phyloP scores from a whole-genome alignment of 2,888 invertebrate genomes.

The Lithophane ornitopus region DNA sequence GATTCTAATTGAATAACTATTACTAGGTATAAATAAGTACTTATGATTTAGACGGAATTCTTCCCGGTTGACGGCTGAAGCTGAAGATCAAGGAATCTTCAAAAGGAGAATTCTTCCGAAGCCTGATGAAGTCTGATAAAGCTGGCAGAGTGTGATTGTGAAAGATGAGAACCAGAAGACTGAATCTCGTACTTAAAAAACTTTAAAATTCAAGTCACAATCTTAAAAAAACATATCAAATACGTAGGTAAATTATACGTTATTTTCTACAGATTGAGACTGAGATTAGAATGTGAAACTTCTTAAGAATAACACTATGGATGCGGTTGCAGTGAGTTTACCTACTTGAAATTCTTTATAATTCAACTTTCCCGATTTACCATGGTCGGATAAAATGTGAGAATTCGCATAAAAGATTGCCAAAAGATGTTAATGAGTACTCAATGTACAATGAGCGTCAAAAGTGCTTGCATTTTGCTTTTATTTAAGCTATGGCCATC shows the following conservation, averaged over 20 bases:
- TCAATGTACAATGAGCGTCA: not conserved
- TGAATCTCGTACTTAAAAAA: not conserved
- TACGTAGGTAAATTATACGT: not conserved
- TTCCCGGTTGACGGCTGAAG: not conserved
- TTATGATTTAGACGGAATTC: conserved; percentile 21
- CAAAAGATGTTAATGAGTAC: not conserved
- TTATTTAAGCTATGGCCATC: not conserved
- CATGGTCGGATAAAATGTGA: not conserved
- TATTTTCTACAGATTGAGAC: not conserved
- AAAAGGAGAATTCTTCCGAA: not conserved
- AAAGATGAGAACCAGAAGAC: not conserved
- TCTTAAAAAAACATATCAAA: not conserved
- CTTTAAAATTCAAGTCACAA: not conserved
- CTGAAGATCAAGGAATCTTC: too few relatives aligned
- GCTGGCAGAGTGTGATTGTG: not conserved
- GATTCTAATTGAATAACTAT: conserved; percentile 8
- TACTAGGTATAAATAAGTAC: conserved; percentile 24
- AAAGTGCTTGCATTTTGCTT: conserved; percentile 10
- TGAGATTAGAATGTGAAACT: not conserved
- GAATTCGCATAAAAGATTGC: not conserved
- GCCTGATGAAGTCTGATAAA: not conserved
- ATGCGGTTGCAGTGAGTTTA: not conserved
- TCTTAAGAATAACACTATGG: not conserved
- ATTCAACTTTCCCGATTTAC: not conserved
- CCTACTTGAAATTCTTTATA: not conserved